Base-by-base conservation (phyloP, 2,797 vertebrate genomes). In the Nyctibius grandis region DNA sequence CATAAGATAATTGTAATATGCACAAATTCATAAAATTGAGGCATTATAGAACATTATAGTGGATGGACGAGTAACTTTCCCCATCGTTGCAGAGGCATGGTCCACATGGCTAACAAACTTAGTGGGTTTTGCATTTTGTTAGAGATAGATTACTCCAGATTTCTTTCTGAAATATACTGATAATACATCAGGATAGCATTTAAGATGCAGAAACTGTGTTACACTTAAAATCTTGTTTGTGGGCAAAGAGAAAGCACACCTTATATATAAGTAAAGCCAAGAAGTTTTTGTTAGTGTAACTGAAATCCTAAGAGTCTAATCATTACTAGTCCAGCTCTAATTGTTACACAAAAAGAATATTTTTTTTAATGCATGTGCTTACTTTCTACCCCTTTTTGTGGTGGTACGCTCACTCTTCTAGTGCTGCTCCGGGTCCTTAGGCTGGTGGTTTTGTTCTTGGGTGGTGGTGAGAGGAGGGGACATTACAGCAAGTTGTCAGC, bases 291-390 rank as follows among this genome's bases (percentile, higher is more conserved):
- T 53, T 19, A 69, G 6, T n/a, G 8, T 76, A 91, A 48, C 20
- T 65, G 44, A 85, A 88, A 42, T 36, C 16, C 2, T 34, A 44
- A 42, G 25, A 74, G 33, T 42, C 6, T 82, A 70, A 77, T 78
- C 18, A 14, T 64, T 64, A 21, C 29, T 53, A 70, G 40, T 64
- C 15, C 10, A 34, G 14, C 29, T 86, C 14, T 42, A 64, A 38
- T 31, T 87, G 6, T 85, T 65, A 61, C 48, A 65, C 57, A 13
- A 31, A 36, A 76, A 56, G 29, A 57, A 54, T n/a, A n/a, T n/a
- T n/a, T n/a, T n/a, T n/a, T n/a, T n/a, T n/a, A n/a, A n/a, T 42
- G 29, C 6, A n/a, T 0, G 1, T 1, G 2, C 15, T 29, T 82
- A 8, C 42, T 45, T 82, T 84, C 47, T 75, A n/a, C 2, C 9